Percentiles rank a stretch among this genome's conserved stretches.
Evolutionary conservation across 2,797 vertebrate species (phyloP).

Genomic region (Pseudocheirus occidentalis): DNA sequence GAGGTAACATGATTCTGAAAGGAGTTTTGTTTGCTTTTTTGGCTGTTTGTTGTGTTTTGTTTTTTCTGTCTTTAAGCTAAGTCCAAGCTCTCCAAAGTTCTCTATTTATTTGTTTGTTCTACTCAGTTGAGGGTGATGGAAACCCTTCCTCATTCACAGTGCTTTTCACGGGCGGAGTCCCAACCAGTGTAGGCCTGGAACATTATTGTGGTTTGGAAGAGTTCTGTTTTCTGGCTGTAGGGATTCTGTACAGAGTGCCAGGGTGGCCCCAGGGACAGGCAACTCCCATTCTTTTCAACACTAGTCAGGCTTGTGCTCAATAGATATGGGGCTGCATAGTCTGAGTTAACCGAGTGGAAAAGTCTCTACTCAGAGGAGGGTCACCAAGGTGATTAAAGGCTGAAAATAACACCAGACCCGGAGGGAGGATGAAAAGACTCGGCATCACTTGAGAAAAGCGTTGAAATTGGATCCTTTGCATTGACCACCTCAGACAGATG

Average conservation of each 20-base stretch:
- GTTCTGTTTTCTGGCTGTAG: neutral
- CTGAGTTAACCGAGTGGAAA: neutral
- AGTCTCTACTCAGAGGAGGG: neutral
- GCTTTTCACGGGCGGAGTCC: neutral
- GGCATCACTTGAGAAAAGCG: neutral
- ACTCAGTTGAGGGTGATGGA: neutral
- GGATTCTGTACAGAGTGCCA: neutral
- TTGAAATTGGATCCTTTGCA: neutral
- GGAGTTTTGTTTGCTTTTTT: neutral
- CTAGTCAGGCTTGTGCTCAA: neutral
- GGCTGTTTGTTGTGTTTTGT: neutral
- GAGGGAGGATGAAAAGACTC: conserved; percentile 18
- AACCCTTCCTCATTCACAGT: neutral
- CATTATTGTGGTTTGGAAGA: neutral
- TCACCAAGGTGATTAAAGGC: conserved; percentile 1
- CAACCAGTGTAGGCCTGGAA: neutral
- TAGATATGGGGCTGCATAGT: neutral
- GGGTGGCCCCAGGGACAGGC: neutral
- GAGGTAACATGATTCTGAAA: neutral
- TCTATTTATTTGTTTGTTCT: neutral
- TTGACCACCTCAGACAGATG: neutral
- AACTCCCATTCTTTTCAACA: neutral
- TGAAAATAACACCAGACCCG: neutral
- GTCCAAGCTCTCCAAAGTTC: conserved; percentile 40
- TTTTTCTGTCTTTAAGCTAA: conserved; percentile 43